Conservation (phyloP, 2,888 invertebrate genomes). For the Polydrusus tereticollis region DNA sequence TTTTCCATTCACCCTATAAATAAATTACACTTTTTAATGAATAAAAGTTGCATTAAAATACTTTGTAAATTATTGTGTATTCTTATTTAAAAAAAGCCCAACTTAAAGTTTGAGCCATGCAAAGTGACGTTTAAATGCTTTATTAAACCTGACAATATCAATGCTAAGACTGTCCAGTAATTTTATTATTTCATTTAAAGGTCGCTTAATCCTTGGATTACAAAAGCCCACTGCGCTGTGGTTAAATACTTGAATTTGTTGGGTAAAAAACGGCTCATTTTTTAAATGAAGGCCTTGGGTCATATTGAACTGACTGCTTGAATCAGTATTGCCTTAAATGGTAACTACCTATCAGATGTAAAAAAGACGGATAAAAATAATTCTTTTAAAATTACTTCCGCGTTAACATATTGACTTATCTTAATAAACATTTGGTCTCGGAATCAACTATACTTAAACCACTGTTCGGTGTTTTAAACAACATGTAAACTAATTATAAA, state of each 20-base stretch:
- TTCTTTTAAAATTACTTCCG: too few relatives aligned
- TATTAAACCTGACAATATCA: not conserved
- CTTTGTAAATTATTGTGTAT: not conserved
- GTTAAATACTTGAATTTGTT: not conserved
- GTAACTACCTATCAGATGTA: too few relatives aligned
- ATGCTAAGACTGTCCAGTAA: not conserved
- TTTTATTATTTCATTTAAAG: not conserved
- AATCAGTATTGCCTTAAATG: too few relatives aligned
- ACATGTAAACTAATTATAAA: conserved; percentile 35
- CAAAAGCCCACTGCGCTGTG: not conserved
- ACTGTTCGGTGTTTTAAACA: conserved; percentile 16
- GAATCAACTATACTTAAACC: not conserved
- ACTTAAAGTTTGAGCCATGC: not conserved
- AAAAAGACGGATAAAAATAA: too few relatives aligned
- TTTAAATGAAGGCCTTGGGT: too few relatives aligned
- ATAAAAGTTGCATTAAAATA: not conserved
- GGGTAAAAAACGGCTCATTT: not conserved
- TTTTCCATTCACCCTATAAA: not conserved
- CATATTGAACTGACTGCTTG: too few relatives aligned
- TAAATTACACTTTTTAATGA: not conserved
- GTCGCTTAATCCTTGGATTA: not conserved
- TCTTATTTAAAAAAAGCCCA: not conserved
- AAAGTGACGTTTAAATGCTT: not conserved
- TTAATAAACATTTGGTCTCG: not conserved
- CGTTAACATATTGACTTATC: too few relatives aligned